Evolutionary conservation across 2,113 vertebrate genomes (phyloP).

Genomic region (Cryptomyrus ogoouensis): DNA sequence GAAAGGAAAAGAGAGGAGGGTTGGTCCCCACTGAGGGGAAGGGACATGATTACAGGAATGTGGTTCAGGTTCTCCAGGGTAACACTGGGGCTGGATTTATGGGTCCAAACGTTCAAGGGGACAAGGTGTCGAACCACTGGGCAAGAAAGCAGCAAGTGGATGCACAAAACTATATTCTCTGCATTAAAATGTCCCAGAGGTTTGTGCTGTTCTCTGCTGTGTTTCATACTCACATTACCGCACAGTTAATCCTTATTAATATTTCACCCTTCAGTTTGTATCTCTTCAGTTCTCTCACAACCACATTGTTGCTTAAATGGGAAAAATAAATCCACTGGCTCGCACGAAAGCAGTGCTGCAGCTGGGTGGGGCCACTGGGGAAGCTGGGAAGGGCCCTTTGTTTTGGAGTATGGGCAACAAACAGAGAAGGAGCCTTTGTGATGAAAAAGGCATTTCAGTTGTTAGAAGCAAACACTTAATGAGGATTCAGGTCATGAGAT

Average conservation of each 20-base stretch:
- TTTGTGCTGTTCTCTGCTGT: not conserved
- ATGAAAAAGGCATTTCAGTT: not conserved
- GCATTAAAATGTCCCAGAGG: not conserved
- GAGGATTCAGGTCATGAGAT: not conserved
- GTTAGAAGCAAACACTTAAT: not conserved
- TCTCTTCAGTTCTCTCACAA: not conserved
- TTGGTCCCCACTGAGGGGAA: conserved; percentile 21
- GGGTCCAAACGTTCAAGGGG: not conserved
- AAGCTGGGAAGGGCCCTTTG: not conserved
- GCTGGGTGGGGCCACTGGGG: not conserved
- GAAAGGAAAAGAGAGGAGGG: conserved; percentile 23
- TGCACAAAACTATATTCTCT: not conserved
- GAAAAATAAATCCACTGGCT: not conserved
- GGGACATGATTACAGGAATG: conserved; percentile 6
- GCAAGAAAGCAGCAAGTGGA: not conserved
- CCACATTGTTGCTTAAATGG: not conserved
- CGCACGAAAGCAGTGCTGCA: not conserved
- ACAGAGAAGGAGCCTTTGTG: not conserved
- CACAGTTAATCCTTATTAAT: not conserved
- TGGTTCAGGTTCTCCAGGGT: conserved; percentile 26
- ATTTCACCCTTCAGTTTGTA: not conserved
- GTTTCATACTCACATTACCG: not conserved
- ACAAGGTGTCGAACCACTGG: not conserved
- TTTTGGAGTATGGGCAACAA: not conserved
- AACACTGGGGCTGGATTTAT: conserved; percentile 1